Evolutionary conservation across 2,888 invertebrate species (phyloP), one percentile per base, ranked within the genome.

Genomic region (Philereme vetulata): DNA sequence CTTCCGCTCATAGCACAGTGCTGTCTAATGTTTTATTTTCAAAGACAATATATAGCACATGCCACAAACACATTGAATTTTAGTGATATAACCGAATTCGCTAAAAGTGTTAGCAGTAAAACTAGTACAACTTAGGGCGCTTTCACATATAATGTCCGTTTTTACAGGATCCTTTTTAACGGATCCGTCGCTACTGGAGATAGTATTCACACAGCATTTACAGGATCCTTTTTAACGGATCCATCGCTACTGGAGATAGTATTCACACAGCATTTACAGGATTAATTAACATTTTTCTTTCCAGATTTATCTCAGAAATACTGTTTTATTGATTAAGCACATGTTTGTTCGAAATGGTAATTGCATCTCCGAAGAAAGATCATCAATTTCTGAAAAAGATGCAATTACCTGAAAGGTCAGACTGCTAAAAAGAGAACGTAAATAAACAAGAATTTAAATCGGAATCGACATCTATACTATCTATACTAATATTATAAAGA

Each of bases 381-480:
- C 36, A 42, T n/a, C n/a, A 9, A 44, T 48, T 48, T 58, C 50
- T 10, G 35, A 35, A 51, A 62, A 51, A 58, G 42, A 49, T 21
- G 21, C 21, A 21, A 21, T 21, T 21, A 21, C 21, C 21, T 60
- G 48, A 64, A 60, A 61, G 56, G 61, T 21, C 52, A 56, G 52
- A 55, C 34, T 42, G 32, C 32, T 49, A 49, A 34, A 47, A 34
- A 10, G 38, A 8, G 8, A 38, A 10, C 9, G 46, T 45, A 34
- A 51, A 58, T 61, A 65, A 65, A 61, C 52, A 58, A 57, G 46
- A 57, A 10, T 56, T 45, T 50, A 55, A 52, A 61, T 36, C 9
- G 47, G 21, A 21, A 21, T 21, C 2, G 21, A 21, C 21, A 21
- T 21, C n/a, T n/a, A n/a, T n/a, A n/a, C n/a, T n/a, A n/a, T n/a